Percentiles rank a stretch among this genome's conserved stretches.
Evolutionary conservation across 2,797 vertebrate species (phyloP).

Genomic region (Phalloptychus januarius): DNA sequence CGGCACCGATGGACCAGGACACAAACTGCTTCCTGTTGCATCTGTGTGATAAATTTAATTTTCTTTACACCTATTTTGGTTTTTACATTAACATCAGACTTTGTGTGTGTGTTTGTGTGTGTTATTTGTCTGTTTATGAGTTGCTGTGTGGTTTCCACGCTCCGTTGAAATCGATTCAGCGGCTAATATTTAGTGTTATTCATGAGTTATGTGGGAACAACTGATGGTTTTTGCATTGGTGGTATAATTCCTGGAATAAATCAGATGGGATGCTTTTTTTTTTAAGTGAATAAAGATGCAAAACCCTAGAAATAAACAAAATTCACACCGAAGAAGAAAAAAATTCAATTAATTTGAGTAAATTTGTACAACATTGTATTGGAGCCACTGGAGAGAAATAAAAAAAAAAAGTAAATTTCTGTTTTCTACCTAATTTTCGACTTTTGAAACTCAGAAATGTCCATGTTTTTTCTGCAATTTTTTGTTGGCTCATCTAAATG

Average conservation of each 20-base stretch:
- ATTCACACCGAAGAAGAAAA: neutral
- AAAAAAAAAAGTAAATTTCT: too few species aligned
- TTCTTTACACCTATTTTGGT: constrained; percentile 24
- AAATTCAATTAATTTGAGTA: neutral
- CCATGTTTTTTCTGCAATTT: too few species aligned
- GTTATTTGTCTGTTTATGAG: neutral
- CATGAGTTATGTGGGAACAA: constrained; percentile 33
- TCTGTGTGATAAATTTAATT: constrained; percentile 33
- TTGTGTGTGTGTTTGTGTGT: neutral
- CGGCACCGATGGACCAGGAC: constrained; percentile 20
- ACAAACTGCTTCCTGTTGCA: constrained; percentile 31
- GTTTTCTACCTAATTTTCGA: too few species aligned
- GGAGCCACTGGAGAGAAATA: too few species aligned
- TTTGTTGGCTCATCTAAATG: too few species aligned
- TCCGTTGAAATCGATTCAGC: neutral
- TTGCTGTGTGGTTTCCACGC: constrained; percentile 4
- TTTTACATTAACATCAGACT: constrained; percentile 13
- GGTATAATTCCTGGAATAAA: constrained; percentile 19
- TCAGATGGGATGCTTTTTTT: neutral
- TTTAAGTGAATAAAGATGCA: neutral
- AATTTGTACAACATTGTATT: neutral
- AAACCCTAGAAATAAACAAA: neutral
- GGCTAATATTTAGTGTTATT: neutral
- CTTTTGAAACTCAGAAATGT: too few species aligned
- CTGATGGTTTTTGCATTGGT: neutral